Base-by-base conservation (phyloP, 2,888 invertebrate species). In the Caenorhabditis doughertyi region DNA sequence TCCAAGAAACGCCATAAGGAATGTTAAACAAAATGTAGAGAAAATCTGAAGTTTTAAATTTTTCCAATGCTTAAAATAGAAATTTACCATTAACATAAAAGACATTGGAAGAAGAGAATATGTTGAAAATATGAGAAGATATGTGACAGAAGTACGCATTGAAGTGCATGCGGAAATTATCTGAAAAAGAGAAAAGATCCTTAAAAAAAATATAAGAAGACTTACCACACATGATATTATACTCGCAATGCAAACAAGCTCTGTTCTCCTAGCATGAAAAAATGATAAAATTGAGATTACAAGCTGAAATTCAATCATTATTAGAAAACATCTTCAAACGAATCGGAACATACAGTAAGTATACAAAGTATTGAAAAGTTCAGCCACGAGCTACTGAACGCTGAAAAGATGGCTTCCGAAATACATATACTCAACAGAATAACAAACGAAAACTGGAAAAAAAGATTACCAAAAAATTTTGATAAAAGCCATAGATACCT, bases 91-190 rank as follows among this genome's bases (percentile, higher is more conserved):
- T 25, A 89, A 85, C 39, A 85, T 68, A 32, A 91, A 84, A 21
- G 90, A 87, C 73, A 91, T 82, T 2, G 91, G 91, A 44, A 91
- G 72, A 27, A 90, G 80, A 25, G 89, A 88, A 81, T 89, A 89
- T 67, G 86, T 87, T 29, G 89, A 81, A 82, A 90, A 89, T 47
- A 89, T 84, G 8, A 89, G 80, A 29, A 89, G 81, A 67, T 88
- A 77, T 16, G 87, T 86, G 13, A 87, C 85, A 32, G 86, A 87
- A 9, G 85, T 71, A 29, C 84, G 73, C 72, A 83, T 67, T 9
- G 85, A 84, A 3, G 87, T 70, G 47, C 85, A 87, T 0, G 80
- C 53, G 8, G 87, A 65, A 1, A 87, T 79, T 44, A 87, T 82
- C 86, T 88, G 81, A 60, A 83, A 23, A 7, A 29, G 18, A 9